Base-by-base conservation (phyloP, 2,797 vertebrate genomes). In the Hylomyscus alleni region DNA sequence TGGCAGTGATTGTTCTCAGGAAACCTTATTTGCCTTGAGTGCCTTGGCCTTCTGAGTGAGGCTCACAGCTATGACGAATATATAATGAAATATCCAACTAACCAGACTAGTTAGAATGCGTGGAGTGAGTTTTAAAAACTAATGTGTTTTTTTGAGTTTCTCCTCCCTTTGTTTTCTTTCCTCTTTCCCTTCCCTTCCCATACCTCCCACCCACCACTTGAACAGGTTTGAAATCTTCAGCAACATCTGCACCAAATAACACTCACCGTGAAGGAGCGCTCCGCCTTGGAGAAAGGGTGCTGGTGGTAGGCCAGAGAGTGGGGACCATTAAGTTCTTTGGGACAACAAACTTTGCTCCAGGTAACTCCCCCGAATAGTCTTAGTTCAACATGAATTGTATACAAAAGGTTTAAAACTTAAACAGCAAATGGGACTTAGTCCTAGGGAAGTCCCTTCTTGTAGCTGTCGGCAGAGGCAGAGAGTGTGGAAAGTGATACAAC, bases 221-320 rank as follows among this genome's bases (percentile, higher is more conserved):
- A 84, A 54, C 97, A 99, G 99, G 98, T 26, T 77, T 97, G 60
- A 98, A 98, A 77, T 99, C 98, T 91, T 98, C 98, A 93, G 98
- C 99, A 89, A 98, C 98, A 0, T 98, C 99, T 91, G 96, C 94
- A 0, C 98, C 98, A 81, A 99, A 98, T 97, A 99, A 97, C 76
- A 62, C 90, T 34, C 37, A 65, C 0, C 9, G 54, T 0, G 98
- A 98, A 76, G 96, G 97, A 77, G 98, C 98, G 29, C 97, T 99
- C 90, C 98, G 95, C 11, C 84, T 98, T 47, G 99, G 99, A 90
- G 99, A 99, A 77, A 98, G 99, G 78, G 99, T 99, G 22, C 97
- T 99, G 95, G 99, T 99, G 93, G 99, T 99, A 4, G 99, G 99
- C 91, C 99, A 99, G 98, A 99, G 99, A 89, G 99, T 99, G 0